Conservation (phyloP, 2,797 vertebrate genomes). For the Hemitrygon akajei region DNA sequence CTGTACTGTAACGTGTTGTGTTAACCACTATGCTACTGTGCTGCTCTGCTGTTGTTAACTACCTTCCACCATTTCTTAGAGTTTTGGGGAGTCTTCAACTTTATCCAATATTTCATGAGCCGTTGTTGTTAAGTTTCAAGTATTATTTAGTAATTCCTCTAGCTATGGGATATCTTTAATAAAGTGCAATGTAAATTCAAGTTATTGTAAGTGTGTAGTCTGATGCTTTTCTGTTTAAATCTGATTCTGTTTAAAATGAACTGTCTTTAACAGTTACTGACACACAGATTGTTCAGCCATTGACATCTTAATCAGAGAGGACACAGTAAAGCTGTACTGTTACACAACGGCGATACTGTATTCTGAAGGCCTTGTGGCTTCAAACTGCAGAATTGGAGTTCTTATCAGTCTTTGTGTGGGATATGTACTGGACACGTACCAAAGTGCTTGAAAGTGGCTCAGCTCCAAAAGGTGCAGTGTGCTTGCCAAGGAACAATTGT, state of each 20-base stretch:
- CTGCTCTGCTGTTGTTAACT: no score
- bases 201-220: background rate
- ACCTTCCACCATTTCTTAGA: no score
- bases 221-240: background rate
- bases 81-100: no score
- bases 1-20: no score
- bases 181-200: background rate
- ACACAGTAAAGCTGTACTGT: background rate
- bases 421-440: background rate
- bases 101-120: background rate
- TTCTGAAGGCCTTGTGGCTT: background rate
- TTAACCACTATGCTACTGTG: no score
- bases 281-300: background rate
- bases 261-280: background rate
- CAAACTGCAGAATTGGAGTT: background rate
- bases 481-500: conserved; percentile 15
- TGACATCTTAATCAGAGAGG: background rate
- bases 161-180: no score
- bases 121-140: no score
- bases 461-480: background rate
- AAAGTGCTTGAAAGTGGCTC: conserved; percentile 10
- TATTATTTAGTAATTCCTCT: background rate
- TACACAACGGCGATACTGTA: conserved; percentile 10
- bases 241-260: background rate
- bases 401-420: conserved; percentile 12